Evolutionary conservation across 2,888 invertebrate species (phyloP), one percentile per base, ranked within the genome.

Genomic region (Machimus rusticus): DNA sequence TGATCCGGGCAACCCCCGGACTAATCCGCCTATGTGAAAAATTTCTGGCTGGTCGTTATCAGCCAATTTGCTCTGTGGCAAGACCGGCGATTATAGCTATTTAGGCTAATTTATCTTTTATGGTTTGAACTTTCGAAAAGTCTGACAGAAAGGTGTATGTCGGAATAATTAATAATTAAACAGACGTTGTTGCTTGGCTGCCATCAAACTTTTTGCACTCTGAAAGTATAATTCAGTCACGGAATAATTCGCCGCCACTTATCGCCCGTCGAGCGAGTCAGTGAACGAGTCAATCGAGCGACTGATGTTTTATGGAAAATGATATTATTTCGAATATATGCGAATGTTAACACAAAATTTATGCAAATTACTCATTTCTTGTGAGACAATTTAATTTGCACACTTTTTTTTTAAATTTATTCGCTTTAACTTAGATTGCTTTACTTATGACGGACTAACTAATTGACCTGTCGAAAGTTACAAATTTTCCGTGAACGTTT

Each of bases 51-150:
- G 19, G 37, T 9, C 28, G 34, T 76, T 37, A 76, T 76, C 76
- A 76, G 76, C 8, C 34, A 16, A 37, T 76, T 76, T 76, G 19
- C 12, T 76, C 0, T 34, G 34, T n/a, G 37, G 37, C 28, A 34
- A 16, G n/a, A 37, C 37, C 16, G 34, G 76, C 37, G 37, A 66
- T 66, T 66, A 66, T 66, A 23, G 66, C 76, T 76, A 76, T 76
- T 76, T 76, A 76, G 76, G 76, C 76, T 76, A 37, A 76, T 76
- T 76, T 76, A n/a, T 76, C 34, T 76, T n/a, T 76, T 76, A 76
- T 76, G 76, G 76, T 37, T 37, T 76, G 76, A 37, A 76, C 76
- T 76, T 76, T 76, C 76, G 19, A 76, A 76, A 76, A 37, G 76
- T 76, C 76, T 76, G 76, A 19, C 76, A 76, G 66, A 66, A 28